Base-by-base conservation (phyloP, 1,140 invertebrate species). In the Neodiprion lecontei region DNA sequence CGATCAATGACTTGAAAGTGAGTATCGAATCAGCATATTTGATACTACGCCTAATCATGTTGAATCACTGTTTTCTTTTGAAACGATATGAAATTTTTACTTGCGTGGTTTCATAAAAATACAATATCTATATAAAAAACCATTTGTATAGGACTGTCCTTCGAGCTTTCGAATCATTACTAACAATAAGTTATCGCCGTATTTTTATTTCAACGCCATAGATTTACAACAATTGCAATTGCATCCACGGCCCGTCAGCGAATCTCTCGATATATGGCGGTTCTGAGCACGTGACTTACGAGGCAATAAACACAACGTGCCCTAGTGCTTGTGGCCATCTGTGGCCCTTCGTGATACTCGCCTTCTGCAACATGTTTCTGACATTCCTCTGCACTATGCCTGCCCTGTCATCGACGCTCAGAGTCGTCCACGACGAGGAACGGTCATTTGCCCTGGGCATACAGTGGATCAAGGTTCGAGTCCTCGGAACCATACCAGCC, bases 391-490 rank as follows among this genome's bases (percentile, higher is more conserved):
- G 92, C 72, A 94, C 93, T 9, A 95, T 95, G 91, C 95, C 95
- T 0, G 92, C 94, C 0, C 85, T 95, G 0, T 92, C 94, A 0
- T 92, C 93, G 3, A 95, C 94, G 0, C 86, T 96, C 1, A 91
- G 95, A 81, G 95, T 95, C 78, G 95, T 97, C 4, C 90, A 91
- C 47, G 92, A 95, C 81, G 93, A 96, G 75, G 94, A 96, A 83
- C 90, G 94, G 66, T 95, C 95, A 1, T 96, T 97, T 89, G 95
- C 95, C 1, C 85, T 97, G 48, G 96, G 96, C 0, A 92, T 97
- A 79, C 96, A 97, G 84, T 96, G 95, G 94, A 94, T 96, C 47
- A 92, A 95, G 76, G 93, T 96, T 9, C 90, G 96, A 17, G 83
- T 95, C 67, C 79, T 93, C 83, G 95, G 95, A n/a, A 96, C 95